Evolutionary conservation across 2,797 vertebrate genomes (phyloP), one percentile per base, ranked within the genome.

Genomic region (Trachurus trachurus): DNA sequence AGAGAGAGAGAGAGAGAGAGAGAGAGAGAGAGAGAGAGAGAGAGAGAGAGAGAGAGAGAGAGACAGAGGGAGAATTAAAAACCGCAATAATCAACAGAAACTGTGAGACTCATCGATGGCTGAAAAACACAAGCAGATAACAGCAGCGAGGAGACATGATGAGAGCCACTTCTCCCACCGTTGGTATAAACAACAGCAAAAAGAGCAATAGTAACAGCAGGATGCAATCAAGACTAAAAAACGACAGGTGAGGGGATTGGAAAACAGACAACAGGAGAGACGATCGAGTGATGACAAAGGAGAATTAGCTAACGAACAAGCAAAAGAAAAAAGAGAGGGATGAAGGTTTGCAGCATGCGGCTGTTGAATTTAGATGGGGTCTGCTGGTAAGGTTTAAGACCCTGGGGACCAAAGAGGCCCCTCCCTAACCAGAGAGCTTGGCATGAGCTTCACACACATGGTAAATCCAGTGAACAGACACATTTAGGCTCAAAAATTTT

Each of bases 361-460:
- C 56, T 81, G 64, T 45, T 84, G 68, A 87, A 90, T 88, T 83
- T 69, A 83, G 57, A 81, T 86, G 44, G 49, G 65, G 68, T 54
- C 68, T 74, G 73, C 53, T 74, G 44, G 52, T 4, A 3, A 57
- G 49, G 63, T 73, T 71, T n/a, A 57, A 70, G 15, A 60, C 76
- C 66, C 21, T 13, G 26, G 65, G 63, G 82, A 82, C 19, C 63
- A 40, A 16, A 68, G 45, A 76, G 26, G 59, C 58, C 22, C 65
- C 53, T 54, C 42, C 53, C n/a, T 56, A 19, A 58, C 66, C 75
- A 60, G 44, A 64, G 47, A 21, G 64, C 60, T 69, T 40, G 69
- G 44, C 47, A 52, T 6, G 37, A 16, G n/a, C 21, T 42, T 39
- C 50, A 61, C 39, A 61, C 39, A 60, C 29, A 22, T 34, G 6